Percentiles rank a stretch among this genome's conserved stretches.
These are phyloP conservation scores for Hyles lineata DNA, from an alignment of 2,888 invertebrate species.

Conservation along the genomic window DNA sequence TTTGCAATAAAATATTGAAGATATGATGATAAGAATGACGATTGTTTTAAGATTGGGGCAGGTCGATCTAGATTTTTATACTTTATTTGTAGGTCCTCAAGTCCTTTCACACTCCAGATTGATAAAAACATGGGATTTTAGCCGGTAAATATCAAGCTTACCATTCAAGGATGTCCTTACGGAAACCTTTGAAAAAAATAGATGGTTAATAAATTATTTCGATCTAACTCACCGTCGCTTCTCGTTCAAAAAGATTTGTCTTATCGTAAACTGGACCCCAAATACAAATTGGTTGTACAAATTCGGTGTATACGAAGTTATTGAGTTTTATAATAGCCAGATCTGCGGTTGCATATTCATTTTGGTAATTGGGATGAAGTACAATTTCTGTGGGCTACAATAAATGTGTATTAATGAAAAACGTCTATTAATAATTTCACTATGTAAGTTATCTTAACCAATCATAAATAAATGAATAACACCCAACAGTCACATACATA, in stretches of 20 bases:
- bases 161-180: too few species aligned
- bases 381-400: conserved; percentile 67
- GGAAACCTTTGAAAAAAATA: too few species aligned
- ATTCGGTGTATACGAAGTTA: conserved; percentile 64
- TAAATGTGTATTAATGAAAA: conserved; percentile 30
- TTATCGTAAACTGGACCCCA: conserved; percentile 78
- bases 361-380: conserved; percentile 67
- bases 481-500: too few species aligned
- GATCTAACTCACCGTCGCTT: conserved; percentile 62
- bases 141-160: too few species aligned
- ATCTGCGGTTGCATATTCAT: conserved; percentile 65
- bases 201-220: neutral
- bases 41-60: too few species aligned
- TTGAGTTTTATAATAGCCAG: conserved; percentile 71
- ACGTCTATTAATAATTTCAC: neutral
- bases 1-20: too few species aligned
- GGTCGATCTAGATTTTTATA: too few species aligned
- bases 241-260: conserved; percentile 59
- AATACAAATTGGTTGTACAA: conserved; percentile 75
- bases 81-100: too few species aligned
- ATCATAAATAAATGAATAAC: too few species aligned
- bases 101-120: too few species aligned
- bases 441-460: neutral
- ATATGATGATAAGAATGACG: too few species aligned
- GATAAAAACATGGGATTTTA: too few species aligned